phyloP scores from a whole-genome alignment of 35 echinoderm and acorn worm genomes.

The Anneissia japonica region DNA sequence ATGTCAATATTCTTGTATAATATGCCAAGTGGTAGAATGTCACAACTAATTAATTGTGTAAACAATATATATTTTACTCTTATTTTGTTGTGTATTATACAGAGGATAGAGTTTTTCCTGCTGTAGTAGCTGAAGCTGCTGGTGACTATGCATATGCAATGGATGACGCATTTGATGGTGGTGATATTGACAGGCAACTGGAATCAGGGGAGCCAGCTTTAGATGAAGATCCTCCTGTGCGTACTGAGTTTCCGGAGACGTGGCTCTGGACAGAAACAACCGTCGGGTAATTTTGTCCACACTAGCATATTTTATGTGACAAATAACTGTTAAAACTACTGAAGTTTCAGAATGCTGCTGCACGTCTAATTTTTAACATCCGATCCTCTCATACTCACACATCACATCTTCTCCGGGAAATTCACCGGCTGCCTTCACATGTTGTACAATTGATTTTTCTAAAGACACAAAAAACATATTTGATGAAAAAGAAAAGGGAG shows the following conservation, averaged over 20 bases:
- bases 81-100: neutral
- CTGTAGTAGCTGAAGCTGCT: neutral
- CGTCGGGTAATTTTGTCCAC: too few species aligned
- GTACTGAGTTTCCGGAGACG: constrained; percentile 21
- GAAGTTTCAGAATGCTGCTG: neutral
- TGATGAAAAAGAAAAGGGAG: too few species aligned
- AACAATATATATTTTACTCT: neutral
- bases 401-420: neutral
- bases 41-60: neutral
- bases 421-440: neutral
- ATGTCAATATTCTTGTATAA: neutral
- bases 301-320: too few species aligned
- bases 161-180: neutral
- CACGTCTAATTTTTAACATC: too few species aligned
- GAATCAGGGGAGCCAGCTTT: too few species aligned
- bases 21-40: neutral
- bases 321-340: too few species aligned
- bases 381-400: neutral
- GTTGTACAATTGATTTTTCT: constrained; percentile 1
- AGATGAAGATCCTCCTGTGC: neutral
- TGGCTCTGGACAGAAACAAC: constrained; percentile 6
- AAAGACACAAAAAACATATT: too few species aligned
- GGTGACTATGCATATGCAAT: neutral
- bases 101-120: neutral
- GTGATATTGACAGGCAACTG: too few species aligned